Evolutionary conservation across 2,888 invertebrate species (phyloP).

Genomic region (Idaea aversata): DNA sequence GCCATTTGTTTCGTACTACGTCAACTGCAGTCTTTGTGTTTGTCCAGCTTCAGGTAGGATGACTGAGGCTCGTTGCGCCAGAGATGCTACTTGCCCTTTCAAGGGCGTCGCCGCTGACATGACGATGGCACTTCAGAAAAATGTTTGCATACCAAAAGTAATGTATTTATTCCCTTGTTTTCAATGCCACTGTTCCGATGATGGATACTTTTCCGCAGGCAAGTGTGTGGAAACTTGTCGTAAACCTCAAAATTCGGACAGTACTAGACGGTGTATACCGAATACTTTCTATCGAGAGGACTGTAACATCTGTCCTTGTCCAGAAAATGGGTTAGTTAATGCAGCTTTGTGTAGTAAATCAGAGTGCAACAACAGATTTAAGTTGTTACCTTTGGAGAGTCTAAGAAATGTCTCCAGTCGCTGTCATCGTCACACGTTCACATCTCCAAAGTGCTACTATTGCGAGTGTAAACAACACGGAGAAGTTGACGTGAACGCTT

Average conservation of each 20-base stretch:
- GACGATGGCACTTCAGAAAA: conserved; percentile 36
- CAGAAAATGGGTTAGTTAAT: conserved; percentile 45
- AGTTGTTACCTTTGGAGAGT: conserved; percentile 27
- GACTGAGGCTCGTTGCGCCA: conserved; percentile 58
- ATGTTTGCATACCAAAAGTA: conserved; percentile 62
- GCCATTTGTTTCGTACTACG: conserved; percentile 59
- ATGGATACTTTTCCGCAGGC: conserved; percentile 50
- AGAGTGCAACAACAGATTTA: conserved; percentile 34
- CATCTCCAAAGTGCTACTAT: conserved; percentile 55
- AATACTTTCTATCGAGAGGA: conserved; percentile 52
- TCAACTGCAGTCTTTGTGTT: conserved; percentile 63
- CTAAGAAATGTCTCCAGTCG: conserved; percentile 33
- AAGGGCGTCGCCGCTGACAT: conserved; percentile 28
- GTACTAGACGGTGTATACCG: conserved; percentile 47
- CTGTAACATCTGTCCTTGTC: conserved; percentile 63
- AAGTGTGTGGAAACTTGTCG: conserved; percentile 62
- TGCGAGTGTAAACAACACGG: conserved; percentile 58
- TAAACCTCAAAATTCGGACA: conserved; percentile 19
- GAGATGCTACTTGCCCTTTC: conserved; percentile 51
- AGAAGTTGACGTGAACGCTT: conserved; percentile 49
- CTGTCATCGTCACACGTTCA: conserved; percentile 54
- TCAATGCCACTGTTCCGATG: conserved; percentile 61
- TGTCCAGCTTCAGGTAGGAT: conserved; percentile 62
- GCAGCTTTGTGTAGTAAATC: conserved; percentile 46
- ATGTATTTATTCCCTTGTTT: conserved; percentile 65